Evolutionary conservation across 2,113 vertebrate species (phyloP).

Genomic region (Motacilla tschutschensis): DNA sequence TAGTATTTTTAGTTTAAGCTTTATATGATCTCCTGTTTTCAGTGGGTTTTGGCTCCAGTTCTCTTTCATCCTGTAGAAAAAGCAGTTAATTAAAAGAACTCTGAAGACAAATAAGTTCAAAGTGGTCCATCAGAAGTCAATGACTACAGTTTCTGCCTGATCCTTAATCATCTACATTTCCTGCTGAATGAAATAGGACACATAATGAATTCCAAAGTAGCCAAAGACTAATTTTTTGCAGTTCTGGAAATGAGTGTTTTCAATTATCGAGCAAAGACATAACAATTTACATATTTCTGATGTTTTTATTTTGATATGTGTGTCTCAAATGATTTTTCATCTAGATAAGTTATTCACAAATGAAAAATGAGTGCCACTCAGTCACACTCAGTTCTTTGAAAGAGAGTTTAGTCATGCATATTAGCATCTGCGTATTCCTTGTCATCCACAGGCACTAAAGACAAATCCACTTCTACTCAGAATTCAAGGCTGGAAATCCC

Average conservation of each 20-base stretch:
- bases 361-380: slow-evolving; percentile 34
- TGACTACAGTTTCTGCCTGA: slow-evolving; percentile 16
- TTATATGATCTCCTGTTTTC: slow-evolving; percentile 2
- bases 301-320: slow-evolving; percentile 35
- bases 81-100: slow-evolving; percentile 34
- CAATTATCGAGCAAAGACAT: slow-evolving; percentile 50
- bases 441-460: background rate
- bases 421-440: background rate
- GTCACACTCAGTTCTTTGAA: slow-evolving; percentile 26
- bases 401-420: slow-evolving; percentile 32
- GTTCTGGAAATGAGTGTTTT: slow-evolving; percentile 24
- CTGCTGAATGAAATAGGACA: slow-evolving; percentile 24
- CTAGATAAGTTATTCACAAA: slow-evolving; percentile 35
- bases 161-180: slow-evolving; percentile 36
- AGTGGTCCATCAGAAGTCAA: slow-evolving; percentile 34
- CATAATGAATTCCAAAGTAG: slow-evolving; percentile 19
- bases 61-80: slow-evolving; percentile 17
- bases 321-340: slow-evolving; percentile 35
- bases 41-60: background rate
- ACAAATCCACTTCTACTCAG: slow-evolving; percentile 1
- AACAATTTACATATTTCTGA: slow-evolving; percentile 46
- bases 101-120: slow-evolving; percentile 11
- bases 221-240: slow-evolving; percentile 16
- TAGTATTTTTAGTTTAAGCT: background rate
- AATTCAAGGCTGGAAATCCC: background rate